A percentile compares a stretch with the other conserved stretches of the same genome.
Conservation (phyloP, 2,113 vertebrate species). For the Ursus arctos region DNA sequence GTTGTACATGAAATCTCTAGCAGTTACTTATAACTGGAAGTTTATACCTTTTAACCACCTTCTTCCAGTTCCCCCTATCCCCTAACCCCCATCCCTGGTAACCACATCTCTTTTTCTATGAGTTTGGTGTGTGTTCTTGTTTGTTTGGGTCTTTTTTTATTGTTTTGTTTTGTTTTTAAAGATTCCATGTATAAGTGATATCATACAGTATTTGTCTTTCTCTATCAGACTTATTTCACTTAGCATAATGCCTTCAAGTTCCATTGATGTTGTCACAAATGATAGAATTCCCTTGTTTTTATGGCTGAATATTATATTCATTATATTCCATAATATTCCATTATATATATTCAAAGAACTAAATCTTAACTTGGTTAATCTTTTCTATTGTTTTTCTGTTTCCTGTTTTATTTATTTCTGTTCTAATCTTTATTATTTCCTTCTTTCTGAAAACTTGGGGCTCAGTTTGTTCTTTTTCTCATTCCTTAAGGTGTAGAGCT, state of each 20-base stretch:
- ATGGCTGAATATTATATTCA: neutral
- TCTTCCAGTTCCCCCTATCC: neutral
- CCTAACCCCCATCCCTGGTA: neutral
- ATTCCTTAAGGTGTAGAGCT: neutral
- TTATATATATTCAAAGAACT: neutral
- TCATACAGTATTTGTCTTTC: neutral
- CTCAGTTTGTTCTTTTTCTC: neutral
- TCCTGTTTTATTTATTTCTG: neutral
- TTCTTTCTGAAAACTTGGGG: neutral
- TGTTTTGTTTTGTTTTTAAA: neutral
- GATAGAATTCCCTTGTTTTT: neutral
- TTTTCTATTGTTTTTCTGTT: neutral
- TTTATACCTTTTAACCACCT: neutral
- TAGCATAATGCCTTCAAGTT: neutral
- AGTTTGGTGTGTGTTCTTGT: neutral
- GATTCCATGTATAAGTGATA: neutral
- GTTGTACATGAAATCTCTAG: neutral
- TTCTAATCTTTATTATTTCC: neutral
- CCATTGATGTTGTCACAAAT: neutral
- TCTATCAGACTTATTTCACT: neutral
- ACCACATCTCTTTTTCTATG: neutral
- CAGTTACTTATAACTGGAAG: neutral
- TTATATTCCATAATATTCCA: neutral
- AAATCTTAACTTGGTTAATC: neutral
- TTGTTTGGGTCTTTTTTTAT: neutral